Base-by-base conservation (phyloP, 2,888 invertebrate genomes). In the Disparrhopalites patrizii region DNA sequence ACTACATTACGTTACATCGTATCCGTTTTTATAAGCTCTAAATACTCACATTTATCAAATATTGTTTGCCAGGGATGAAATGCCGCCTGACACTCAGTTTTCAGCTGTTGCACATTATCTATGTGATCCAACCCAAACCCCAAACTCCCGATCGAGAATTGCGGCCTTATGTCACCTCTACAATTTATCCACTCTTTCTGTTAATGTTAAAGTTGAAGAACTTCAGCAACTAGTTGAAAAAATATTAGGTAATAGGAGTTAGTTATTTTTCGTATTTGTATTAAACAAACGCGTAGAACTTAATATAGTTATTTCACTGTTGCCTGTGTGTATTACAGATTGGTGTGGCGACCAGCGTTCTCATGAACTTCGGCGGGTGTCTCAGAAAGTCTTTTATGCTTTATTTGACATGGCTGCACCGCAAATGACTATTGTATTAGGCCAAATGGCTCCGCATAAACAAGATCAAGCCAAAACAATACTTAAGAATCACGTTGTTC, bases 121-220 rank as follows among this genome's bases (percentile, higher is more conserved):
- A 62, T 88, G 90, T 68, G 96, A 97, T 80, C 88, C 91, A 23
- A 92, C 94, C 2, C 93, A 96, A 77, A 94, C 94, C 0, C 96
- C 95, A 1, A 94, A 92, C 74, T 83, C 85, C 2, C 77, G 83
- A 80, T 82, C 82, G 62, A 82, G 83, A 76, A 77, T 80, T 52
- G 80, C 81, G 54, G 77, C 82, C 67, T 76, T 84, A 64, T 80
- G 80, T 67, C 83, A 83, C 76, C 70, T 83, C 62, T 69, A 71
- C 62, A 75, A 75, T 66, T 62, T 75, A 40, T 72, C 69, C 51
- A 62, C 65, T 13, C 66, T 71, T 30, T 63, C 68, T 40, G 62
- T 70, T 25, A 61, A 68, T 62, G 74, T 74, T 10, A 72, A 72
- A 67, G 68, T 70, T n/a, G 72, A 72, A 23, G 71, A 74, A 54